phyloP scores from a whole-genome alignment of 1,140 invertebrate species.

The Cydia splendana region DNA sequence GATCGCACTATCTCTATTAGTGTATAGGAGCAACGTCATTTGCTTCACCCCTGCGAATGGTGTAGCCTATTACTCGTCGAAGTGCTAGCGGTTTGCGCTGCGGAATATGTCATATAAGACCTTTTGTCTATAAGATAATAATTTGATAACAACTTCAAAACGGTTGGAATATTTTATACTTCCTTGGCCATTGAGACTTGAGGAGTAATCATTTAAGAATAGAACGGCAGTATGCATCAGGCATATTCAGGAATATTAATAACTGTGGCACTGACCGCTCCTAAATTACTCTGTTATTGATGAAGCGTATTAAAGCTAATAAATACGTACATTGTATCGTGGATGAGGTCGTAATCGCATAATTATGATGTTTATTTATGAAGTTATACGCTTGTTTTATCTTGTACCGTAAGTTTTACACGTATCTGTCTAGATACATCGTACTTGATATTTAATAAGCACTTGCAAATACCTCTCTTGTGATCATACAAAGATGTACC shows the following conservation, averaged over 20 bases:
- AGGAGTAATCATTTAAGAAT: constrained; percentile 1
- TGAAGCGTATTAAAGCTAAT: neutral
- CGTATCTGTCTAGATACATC: too few relatives aligned
- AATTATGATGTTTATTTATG: constrained; percentile 14
- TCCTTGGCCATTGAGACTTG: neutral
- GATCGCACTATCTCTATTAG: too few relatives aligned
- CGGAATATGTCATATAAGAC: too few relatives aligned
- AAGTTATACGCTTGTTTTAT: neutral
- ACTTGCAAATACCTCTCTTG: too few relatives aligned
- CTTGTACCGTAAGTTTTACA: neutral
- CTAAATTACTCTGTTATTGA: constrained; percentile 13
- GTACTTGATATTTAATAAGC: too few relatives aligned
- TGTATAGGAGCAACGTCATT: too few relatives aligned
- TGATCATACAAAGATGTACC: neutral
- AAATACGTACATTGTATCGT: neutral
- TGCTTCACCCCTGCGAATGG: too few relatives aligned
- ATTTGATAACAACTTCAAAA: neutral
- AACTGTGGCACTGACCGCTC: constrained; percentile 19
- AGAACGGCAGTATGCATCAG: constrained; percentile 3
- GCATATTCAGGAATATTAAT: constrained; percentile 24
- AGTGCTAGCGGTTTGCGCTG: too few relatives aligned
- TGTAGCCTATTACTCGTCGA: too few relatives aligned
- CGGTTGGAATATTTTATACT: neutral
- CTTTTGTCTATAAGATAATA: too few relatives aligned
- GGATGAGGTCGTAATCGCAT: neutral